Evolutionary conservation across 2,888 invertebrate genomes (phyloP).

Genomic region (Heterodera filipjevi): DNA sequence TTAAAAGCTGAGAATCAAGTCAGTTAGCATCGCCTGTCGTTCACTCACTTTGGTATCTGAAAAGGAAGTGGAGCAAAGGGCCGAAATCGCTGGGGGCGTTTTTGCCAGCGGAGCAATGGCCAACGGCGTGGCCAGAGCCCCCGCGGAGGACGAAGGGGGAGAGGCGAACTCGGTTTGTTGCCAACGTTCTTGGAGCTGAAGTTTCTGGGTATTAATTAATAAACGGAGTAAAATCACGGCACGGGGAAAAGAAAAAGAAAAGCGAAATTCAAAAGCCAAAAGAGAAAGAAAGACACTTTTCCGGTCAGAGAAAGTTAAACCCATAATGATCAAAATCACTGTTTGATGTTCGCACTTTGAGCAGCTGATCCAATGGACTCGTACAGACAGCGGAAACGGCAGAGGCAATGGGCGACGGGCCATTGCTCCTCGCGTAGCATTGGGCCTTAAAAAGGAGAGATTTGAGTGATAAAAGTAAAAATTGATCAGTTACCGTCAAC

Average conservation of each 20-base stretch:
- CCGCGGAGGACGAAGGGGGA: not conserved
- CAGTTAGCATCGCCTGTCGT: too few species aligned
- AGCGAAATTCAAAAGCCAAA: too few species aligned
- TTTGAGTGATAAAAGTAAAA: not conserved
- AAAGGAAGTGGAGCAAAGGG: not conserved
- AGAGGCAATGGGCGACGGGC: not conserved
- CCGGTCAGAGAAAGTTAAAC: not conserved
- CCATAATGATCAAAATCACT: not conserved
- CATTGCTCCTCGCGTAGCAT: not conserved
- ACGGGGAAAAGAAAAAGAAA: too few species aligned
- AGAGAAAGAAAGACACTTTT: too few species aligned
- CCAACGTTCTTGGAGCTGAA: conserved; percentile 18
- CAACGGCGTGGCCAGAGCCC: not conserved
- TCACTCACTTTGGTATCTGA: not conserved
- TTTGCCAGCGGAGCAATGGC: not conserved
- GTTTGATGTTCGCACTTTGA: not conserved
- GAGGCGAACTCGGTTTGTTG: conserved; percentile 5
- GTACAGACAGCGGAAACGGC: not conserved
- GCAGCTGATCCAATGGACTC: conserved; percentile 21
- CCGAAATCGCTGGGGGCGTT: not conserved
- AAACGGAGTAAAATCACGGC: too few species aligned
- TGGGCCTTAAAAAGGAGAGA: not conserved
- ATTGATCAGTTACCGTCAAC: not conserved
- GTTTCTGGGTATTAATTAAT: too few species aligned
- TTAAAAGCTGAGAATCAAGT: too few species aligned